Percentiles rank a stretch among this genome's conserved stretches.
These are phyloP conservation scores for Ctenopoma kingsleyae DNA, from an alignment of 2,797 vertebrate species.

Conservation along the genomic window DNA sequence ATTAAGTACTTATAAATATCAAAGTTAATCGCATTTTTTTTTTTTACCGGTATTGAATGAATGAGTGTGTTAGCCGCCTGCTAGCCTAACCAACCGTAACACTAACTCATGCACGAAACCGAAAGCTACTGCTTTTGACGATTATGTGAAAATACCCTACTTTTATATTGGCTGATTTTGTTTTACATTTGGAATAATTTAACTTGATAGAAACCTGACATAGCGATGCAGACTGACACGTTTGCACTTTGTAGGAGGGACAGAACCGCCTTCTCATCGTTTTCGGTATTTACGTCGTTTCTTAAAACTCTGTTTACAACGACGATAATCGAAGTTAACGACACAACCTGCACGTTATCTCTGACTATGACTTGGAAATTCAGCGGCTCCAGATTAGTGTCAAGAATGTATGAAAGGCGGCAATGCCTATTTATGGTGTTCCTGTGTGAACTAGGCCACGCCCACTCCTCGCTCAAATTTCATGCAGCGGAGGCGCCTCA, in stretches of 20 bases:
- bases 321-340: accelerated
- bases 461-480: slow-evolving; percentile 47
- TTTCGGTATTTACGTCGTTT: accelerated
- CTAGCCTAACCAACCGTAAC: background rate
- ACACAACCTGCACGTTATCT: accelerated
- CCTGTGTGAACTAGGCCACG: slow-evolving; percentile 41
- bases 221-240: no score
- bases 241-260: background rate
- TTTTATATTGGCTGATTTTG: no score
- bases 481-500: background rate
- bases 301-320: background rate
- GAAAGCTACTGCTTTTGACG: background rate
- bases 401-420: slow-evolving; percentile 14
- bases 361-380: background rate
- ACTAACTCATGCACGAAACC: background rate
- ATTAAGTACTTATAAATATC: accelerated
- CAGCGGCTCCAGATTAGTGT: background rate
- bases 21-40: background rate
- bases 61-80: background rate
- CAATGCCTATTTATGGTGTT: slow-evolving; percentile 42
- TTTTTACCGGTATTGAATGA: background rate
- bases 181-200: no score
- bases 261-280: accelerated
- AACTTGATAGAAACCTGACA: no score
- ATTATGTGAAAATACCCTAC: no score